Base-by-base conservation (phyloP, 1,140 invertebrate species). In the Archegozetes longisetosus region DNA sequence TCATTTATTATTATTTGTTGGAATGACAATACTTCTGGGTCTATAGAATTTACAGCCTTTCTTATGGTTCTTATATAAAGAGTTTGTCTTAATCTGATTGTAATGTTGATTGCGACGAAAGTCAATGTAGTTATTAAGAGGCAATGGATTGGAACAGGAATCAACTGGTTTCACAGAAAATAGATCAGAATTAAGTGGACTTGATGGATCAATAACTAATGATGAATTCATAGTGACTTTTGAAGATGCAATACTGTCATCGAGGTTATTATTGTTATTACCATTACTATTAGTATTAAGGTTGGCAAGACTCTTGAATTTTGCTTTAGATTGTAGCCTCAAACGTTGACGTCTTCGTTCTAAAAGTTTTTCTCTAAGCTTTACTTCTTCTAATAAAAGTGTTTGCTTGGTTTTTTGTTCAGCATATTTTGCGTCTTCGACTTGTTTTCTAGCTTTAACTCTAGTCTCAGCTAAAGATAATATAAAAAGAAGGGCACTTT, bases 301-400 rank as follows among this genome's bases (percentile, higher is more conserved):
- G 32, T 40, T 40, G 17, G 32, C 32, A 6, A 40, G 6, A 40
- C 32, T 40, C 17, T 40, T 40, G 32, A 40, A 17, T 40, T 40
- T 40, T 40, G 6, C 32, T 40, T 40, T 40, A 9, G 32, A 6
- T 17, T 54, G 6, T 29, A 9, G 3, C 20, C 25, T 22, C 25
- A 54, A 54, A 23, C n/a, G 6, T 51, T 54, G 4, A 54, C 53
- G 53, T 29, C 25, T 9, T 70, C 85, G 81, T 60, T 84, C 77
- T 56, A 81, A 20, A 14, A 61, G 82, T 65, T 80, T 79, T 66
- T 82, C 80, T 68, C 84, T 81, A 56, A 85, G 77, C 67, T 67
- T 59, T 26, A 70, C 66, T 52, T 70, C 67, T 55, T 70, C 69
- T 61, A 63, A 67, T 55, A 68, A 61, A 29, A 71, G 50, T 59